Evolutionary conservation across 2,797 vertebrate genomes (phyloP).

Genomic region (Botia kubotai): DNA sequence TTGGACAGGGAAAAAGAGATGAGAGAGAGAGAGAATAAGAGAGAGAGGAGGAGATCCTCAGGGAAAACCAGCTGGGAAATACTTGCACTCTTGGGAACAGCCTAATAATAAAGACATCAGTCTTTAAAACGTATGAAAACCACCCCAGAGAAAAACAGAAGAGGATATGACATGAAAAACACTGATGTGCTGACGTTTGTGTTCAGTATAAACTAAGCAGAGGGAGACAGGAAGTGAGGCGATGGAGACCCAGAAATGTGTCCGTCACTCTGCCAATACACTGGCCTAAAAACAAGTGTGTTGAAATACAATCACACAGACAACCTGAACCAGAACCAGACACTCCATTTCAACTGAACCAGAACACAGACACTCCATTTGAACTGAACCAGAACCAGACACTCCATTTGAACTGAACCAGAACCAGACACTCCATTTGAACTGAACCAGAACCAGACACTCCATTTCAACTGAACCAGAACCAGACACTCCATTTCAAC

Average conservation of each 20-base stretch:
- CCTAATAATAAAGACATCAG: slow-evolving; percentile 30
- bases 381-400: no score
- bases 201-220: neutral
- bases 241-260: neutral
- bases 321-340: slow-evolving; percentile 42
- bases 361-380: slow-evolving; percentile 19
- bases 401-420: no score
- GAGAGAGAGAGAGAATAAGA: slow-evolving; percentile 12
- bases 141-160: slow-evolving; percentile 26
- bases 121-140: slow-evolving; percentile 33
- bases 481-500: no score
- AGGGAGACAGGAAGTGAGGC: slow-evolving; percentile 6
- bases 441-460: no score
- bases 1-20: slow-evolving; percentile 18
- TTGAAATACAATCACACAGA: slow-evolving; percentile 11
- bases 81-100: slow-evolving; percentile 37
- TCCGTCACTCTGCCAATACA: slow-evolving; percentile 27
- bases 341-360: no score
- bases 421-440: no score
- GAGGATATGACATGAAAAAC: slow-evolving; percentile 16
- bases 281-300: slow-evolving; percentile 41
- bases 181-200: slow-evolving; percentile 17
- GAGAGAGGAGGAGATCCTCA: no score
- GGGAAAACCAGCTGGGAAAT: slow-evolving; percentile 46
- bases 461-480: no score